phyloP scores from a whole-genome alignment of 2,888 invertebrate species.

The Ochropacha duplaris region DNA sequence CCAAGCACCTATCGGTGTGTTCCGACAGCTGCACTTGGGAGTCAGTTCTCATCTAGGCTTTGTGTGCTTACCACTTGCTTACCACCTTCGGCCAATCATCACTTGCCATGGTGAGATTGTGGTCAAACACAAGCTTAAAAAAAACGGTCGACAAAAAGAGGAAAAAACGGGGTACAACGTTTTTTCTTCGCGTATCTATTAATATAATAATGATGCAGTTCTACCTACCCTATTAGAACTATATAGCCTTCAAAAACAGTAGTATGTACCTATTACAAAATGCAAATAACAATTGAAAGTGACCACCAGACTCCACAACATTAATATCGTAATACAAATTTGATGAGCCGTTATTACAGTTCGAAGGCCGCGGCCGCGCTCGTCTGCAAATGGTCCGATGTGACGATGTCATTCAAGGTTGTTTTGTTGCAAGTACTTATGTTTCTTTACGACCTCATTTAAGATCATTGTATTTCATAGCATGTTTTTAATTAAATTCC shows the following conservation, averaged over 20 bases:
- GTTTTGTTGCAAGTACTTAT: constrained; percentile 21
- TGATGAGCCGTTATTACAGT: constrained; percentile 63
- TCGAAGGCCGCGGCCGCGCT: constrained; percentile 29
- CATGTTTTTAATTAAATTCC: not conserved
- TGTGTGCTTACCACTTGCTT: too few species aligned
- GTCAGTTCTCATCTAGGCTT: too few species aligned
- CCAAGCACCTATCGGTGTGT: too few species aligned
- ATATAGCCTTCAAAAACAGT: not conserved
- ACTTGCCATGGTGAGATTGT: too few species aligned
- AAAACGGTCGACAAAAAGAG: too few species aligned
- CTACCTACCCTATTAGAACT: not conserved
- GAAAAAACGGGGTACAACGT: too few species aligned
- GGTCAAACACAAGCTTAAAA: too few species aligned
- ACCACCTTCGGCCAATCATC: too few species aligned
- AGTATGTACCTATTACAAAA: not conserved
- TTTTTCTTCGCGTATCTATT: too few species aligned
- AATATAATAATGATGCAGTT: too few species aligned
- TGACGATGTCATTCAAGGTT: constrained; percentile 37
- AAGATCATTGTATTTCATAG: constrained; percentile 16
- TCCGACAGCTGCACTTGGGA: too few species aligned
- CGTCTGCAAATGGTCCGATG: constrained; percentile 32
- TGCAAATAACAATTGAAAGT: not conserved
- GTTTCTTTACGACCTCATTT: constrained; percentile 26
- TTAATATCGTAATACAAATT: constrained; percentile 61
- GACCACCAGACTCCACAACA: constrained; percentile 8